Evolutionary conservation across 2,113 vertebrate genomes (phyloP).

Genomic region (Phaethornis superciliosus): DNA sequence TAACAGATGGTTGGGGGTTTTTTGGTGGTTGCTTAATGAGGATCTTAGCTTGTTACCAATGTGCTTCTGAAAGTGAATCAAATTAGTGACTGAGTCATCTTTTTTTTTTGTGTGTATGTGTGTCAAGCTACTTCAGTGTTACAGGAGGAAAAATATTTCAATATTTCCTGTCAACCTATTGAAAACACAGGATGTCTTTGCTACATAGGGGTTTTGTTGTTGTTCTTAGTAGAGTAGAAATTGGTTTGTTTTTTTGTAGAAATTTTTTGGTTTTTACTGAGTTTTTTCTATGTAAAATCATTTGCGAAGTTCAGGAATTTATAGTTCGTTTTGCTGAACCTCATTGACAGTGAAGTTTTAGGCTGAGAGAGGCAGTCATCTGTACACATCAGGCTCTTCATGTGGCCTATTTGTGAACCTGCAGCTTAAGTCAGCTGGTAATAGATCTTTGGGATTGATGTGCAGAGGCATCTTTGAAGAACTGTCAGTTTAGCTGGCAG

Average conservation of each 20-base stretch:
- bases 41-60: neutral
- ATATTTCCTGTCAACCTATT: constrained; percentile 27
- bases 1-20: neutral
- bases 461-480: neutral
- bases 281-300: neutral
- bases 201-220: neutral
- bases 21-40: neutral
- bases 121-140: neutral
- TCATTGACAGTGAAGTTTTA: neutral
- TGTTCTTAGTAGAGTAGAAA: no score
- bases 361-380: neutral
- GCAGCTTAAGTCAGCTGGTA: neutral
- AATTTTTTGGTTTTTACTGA: neutral
- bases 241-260: no score
- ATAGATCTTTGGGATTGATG: neutral
- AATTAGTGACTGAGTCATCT: neutral
- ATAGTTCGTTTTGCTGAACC: neutral
- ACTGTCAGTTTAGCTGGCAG: constrained; percentile 40
- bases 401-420: neutral
- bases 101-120: neutral
- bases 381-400: neutral
- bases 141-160: constrained; percentile 36
- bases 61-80: neutral
- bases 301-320: neutral
- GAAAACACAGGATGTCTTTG: constrained; percentile 17